Base-by-base conservation (phyloP, 1,140 invertebrate species). In the Bombyx mandarina region DNA sequence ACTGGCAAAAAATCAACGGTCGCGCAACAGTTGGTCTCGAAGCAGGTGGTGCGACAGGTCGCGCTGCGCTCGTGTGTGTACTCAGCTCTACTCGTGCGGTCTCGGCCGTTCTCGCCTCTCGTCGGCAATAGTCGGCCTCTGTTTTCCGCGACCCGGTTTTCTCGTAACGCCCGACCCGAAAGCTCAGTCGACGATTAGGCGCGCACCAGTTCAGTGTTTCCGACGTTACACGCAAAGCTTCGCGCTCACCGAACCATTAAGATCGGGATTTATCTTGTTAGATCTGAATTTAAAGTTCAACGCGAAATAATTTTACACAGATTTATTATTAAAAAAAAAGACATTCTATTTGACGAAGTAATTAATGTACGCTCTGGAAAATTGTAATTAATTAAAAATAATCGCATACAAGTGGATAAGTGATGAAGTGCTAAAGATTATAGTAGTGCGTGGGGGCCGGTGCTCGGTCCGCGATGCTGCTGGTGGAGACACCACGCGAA, bases 1-100 rank as follows among this genome's bases (percentile, higher is more conserved):
- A 69, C 77, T 73, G 67, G 73, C 75, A 79, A 84, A 86, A 86
- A 86, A 86, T 77, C 82, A 83, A 86, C 83, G 80, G 82, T 77
- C 79, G 79, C 66, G 79, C 79, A 86, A 86, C 83, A 85, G 83
- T 86, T 86, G 83, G 80, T 74, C 60, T 65, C 69, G 68, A 66
- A 77, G 82, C 84, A 84, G 82, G 82, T 85, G 82, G 77, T 71
- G 71, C 72, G 79, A 81, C 79, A 82, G 82, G 82, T 83, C 79
- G 77, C 64, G 54, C 60, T 65, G 62, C 58, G 60, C 51, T 63
- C 67, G 66, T 50, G 56, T 61, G 54, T 61, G 54, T 26, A 12
- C 65, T 66, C 64, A 63, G 58, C 54, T 22, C 47, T 53, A 65
- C 47, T 55, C 57, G 61, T 57, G 43, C 9, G 52, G 45, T 54